phyloP scores from a whole-genome alignment of 2,113 vertebrate genomes.

The Ciconia stormi region DNA sequence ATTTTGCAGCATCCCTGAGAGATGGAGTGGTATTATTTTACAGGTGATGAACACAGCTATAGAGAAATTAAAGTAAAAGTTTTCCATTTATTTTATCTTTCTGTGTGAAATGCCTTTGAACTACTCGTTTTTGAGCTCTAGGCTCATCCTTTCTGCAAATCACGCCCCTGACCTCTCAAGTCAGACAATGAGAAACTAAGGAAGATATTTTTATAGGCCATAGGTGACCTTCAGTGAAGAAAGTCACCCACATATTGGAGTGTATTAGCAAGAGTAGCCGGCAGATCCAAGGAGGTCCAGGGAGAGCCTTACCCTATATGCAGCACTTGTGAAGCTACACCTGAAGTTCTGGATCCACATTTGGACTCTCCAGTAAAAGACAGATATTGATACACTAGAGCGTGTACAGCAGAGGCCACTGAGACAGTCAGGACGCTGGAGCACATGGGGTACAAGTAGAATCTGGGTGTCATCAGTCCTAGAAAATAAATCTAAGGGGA shows the following conservation, averaged over 20 bases:
- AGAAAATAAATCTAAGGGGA: background rate
- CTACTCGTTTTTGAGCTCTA: background rate
- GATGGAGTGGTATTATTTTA: background rate
- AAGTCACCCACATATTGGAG: background rate
- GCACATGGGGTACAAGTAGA: background rate
- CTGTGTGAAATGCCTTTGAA: background rate
- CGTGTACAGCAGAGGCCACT: background rate
- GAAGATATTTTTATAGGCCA: background rate
- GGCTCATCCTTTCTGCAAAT: background rate
- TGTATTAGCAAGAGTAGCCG: background rate
- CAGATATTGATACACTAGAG: background rate
- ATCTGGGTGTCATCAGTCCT: background rate
- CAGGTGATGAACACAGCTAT: background rate
- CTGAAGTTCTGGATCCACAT: background rate
- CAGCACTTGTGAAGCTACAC: background rate
- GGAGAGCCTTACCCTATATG: background rate
- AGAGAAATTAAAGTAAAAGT: background rate
- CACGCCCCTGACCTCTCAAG: background rate
- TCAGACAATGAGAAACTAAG: background rate
- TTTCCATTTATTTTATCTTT: background rate
- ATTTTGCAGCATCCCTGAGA: background rate
- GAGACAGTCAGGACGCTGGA: background rate
- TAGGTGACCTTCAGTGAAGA: background rate
- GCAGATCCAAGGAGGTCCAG: background rate
- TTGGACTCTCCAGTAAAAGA: background rate